Evolutionary conservation across 1,140 invertebrate genomes (phyloP), one percentile per base, ranked within the genome.

Genomic region (Ooceraea biroi): DNA sequence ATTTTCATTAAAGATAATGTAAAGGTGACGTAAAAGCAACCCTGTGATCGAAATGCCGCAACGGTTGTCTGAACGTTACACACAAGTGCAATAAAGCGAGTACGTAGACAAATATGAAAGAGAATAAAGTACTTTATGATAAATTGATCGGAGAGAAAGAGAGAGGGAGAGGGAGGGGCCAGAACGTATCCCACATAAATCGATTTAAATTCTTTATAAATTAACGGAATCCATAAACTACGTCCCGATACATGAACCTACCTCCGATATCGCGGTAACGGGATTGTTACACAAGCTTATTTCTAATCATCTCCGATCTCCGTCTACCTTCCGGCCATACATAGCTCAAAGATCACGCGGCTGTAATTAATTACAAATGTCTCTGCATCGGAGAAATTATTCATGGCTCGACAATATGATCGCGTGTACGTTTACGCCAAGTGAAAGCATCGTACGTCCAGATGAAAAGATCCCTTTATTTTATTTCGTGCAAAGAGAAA

Each of bases 231-330:
- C 61, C 14, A 77, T 68, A 78, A 69, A 68, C 25, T 68, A 78
- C 17, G 19, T 27, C 36, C 17, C 22, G 36, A 57, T 25, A 44
- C 11, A 17, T 27, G 36, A 71, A 46, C 68, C 69, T 65, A 80
- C 52, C 76, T 69, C 36, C 65, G 50, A 69, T 65, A 80, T 80
- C 52, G 22, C 25, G 17, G 14, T 78, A 69, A 86, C 73, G 69
- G 78, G 66, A 74, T 74, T 63, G 69, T 82, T 82, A 74, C 30
- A 74, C 69, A 82, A 82, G 78, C 78, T 74, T 50, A 82, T 82
- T 82, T 72, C 66, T 85, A 84, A 88, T 88, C 76, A 84, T 65
- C 85, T 83, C 63, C 80, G 80, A 83, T 86, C 44, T 50, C 68
- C 22, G 27, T 57, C 52, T 71, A 80, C 52, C 76, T 80, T 78